A percentile compares a stretch with the other conserved stretches of the same genome.
Evolutionary conservation across 1,140 invertebrate genomes (phyloP).

Genomic region (Atta texana): DNA sequence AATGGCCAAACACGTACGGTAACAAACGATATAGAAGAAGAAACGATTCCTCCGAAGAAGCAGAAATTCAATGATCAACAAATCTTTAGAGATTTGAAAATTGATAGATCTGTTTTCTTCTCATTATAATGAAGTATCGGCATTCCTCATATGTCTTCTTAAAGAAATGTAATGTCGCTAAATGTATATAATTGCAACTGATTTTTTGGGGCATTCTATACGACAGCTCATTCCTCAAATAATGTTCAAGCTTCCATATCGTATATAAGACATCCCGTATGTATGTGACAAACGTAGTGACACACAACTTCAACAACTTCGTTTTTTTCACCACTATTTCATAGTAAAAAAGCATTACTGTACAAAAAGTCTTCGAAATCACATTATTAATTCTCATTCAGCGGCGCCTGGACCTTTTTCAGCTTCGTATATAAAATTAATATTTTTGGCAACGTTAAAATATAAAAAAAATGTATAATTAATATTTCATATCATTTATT

Average conservation of each 20-base stretch:
- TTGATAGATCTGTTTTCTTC: slow-evolving; percentile 4
- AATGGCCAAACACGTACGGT: slow-evolving; percentile 6
- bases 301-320: slow-evolving; percentile 22
- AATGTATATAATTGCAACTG: neutral
- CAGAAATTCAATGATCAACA: slow-evolving; percentile 8
- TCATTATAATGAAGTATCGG: slow-evolving; percentile 3
- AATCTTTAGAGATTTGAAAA: slow-evolving; percentile 1
- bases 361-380: slow-evolving; percentile 49
- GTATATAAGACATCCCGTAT: neutral
- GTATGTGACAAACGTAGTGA: neutral
- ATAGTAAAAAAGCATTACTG: slow-evolving; percentile 28
- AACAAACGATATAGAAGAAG: neutral
- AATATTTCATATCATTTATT: neutral
- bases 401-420: neutral
- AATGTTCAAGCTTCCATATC: slow-evolving; percentile 23
- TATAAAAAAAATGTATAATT: neutral
- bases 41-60: neutral
- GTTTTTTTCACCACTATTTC: slow-evolving; percentile 14
- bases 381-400: slow-evolving; percentile 55
- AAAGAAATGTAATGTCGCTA: slow-evolving; percentile 1
- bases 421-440: neutral
- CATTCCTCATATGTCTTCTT: neutral
- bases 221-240: slow-evolving; percentile 1
- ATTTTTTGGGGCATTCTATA: neutral
- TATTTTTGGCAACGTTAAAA: neutral